Percentiles rank a stretch among this genome's conserved stretches.
These are phyloP conservation scores for Stichopus horrens DNA, from an alignment of 53 echinoderm and acorn worm genomes.

Conservation along the genomic window DNA sequence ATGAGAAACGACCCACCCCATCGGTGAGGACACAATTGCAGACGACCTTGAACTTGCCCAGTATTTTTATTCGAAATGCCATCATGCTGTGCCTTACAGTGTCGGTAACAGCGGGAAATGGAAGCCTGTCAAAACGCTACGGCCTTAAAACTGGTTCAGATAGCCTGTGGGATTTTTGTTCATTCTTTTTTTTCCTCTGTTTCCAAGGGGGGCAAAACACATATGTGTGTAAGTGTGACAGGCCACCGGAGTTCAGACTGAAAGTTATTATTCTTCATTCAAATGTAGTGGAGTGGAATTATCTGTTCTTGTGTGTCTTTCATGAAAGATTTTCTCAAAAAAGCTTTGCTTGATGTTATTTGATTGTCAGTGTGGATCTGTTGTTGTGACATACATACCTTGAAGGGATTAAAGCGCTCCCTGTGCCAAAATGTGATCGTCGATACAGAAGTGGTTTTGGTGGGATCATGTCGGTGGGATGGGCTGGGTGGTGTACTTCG, in stretches of 20 bases:
- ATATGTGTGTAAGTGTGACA: conserved; percentile 1
- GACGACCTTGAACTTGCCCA: conserved; percentile 27
- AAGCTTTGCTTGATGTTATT: too few relatives aligned
- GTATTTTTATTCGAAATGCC: conserved; percentile 10
- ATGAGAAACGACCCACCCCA: not conserved
- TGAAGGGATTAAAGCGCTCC: too few relatives aligned
- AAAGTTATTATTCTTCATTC: too few relatives aligned
- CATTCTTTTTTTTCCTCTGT: not conserved
- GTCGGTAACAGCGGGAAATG: not conserved
- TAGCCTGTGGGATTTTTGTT: not conserved
- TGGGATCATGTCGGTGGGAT: too few relatives aligned
- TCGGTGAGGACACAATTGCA: not conserved
- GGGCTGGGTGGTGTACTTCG: too few relatives aligned
- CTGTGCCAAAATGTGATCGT: too few relatives aligned
- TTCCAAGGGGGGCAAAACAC: not conserved
- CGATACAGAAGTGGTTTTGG: too few relatives aligned
- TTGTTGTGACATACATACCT: too few relatives aligned
- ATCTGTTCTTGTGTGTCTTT: too few relatives aligned
- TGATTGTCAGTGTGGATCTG: too few relatives aligned
- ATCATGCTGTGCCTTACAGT: conserved; percentile 3
- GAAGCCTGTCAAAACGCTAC: not conserved
- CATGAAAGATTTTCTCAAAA: too few relatives aligned
- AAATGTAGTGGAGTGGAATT: too few relatives aligned
- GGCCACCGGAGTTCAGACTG: not conserved
- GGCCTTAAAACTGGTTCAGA: conserved; percentile 33